Evolutionary conservation across 2,797 vertebrate genomes (phyloP).

Genomic region (Cryptoblepharus egeriae): DNA sequence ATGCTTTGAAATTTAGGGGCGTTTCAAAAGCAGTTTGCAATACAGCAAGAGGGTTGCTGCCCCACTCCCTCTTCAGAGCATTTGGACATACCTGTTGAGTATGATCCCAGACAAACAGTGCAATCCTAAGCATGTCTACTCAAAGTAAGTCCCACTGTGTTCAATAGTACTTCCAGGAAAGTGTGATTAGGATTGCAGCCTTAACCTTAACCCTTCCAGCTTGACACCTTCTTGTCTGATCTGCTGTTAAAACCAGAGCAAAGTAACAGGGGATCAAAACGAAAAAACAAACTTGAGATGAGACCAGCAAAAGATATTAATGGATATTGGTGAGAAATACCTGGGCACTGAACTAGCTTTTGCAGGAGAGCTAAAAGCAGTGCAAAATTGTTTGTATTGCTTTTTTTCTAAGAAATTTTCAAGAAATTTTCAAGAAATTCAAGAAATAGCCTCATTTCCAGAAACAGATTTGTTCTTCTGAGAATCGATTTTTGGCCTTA

Average conservation of each 20-base stretch:
- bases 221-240: no score
- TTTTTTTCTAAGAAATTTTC: background rate
- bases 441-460: background rate
- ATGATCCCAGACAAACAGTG: background rate
- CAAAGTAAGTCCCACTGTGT: no score
- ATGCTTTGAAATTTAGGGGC: background rate
- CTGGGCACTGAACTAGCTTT: background rate
- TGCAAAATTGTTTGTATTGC: background rate
- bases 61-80: no score
- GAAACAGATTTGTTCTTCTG: background rate
- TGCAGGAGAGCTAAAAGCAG: background rate
- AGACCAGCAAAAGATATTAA: background rate
- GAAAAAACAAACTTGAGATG: background rate
- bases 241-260: background rate
- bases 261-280: background rate
- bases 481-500: background rate
- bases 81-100: background rate
- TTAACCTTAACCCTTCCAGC: no score
- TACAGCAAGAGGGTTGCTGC: background rate
- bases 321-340: background rate
- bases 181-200: no score
- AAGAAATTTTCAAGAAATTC: constrained; percentile 1
- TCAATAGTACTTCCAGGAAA: no score
- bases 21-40: background rate
- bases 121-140: no score